These are phyloP conservation scores for Sterrhoptilus dennistouni DNA, from an alignment of 2,113 vertebrate species.

Conservation along the genomic window DNA sequence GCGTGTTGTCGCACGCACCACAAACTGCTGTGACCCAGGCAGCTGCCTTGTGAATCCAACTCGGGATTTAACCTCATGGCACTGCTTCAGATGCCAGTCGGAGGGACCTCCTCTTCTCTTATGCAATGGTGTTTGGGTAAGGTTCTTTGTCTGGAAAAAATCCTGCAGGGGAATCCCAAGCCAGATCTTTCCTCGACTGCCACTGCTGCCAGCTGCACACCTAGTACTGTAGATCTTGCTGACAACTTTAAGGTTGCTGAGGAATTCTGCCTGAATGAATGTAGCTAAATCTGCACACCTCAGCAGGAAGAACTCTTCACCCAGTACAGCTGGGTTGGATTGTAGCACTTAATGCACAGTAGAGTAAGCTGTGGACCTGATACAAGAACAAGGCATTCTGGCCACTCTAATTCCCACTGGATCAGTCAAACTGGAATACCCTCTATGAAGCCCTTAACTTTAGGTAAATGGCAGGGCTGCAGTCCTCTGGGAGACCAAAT, in stretches of 20 bases:
- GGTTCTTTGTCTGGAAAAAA: constrained; percentile 8
- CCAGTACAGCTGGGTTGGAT: background rate
- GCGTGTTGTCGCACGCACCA: background rate
- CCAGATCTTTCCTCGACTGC: background rate
- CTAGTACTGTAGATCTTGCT: background rate
- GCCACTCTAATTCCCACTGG: background rate
- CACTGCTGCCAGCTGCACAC: background rate
- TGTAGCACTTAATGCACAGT: background rate
- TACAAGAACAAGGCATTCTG: background rate
- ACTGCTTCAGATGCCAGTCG: background rate
- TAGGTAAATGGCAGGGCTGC: background rate
- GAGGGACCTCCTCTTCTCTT: background rate
- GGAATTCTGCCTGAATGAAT: constrained; percentile 25
- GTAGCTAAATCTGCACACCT: background rate
- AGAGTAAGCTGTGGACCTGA: background rate
- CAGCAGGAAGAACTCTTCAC: background rate
- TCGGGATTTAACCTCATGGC: background rate
- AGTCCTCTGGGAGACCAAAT: background rate
- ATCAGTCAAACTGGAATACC: background rate
- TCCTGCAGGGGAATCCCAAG: constrained; percentile 1
- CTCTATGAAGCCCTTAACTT: background rate
- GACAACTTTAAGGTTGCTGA: background rate
- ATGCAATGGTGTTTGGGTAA: background rate
- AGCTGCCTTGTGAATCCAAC: background rate
- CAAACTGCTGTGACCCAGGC: background rate